Conservation (phyloP, 1,140 invertebrate species). For the Eurosta solidaginis region DNA sequence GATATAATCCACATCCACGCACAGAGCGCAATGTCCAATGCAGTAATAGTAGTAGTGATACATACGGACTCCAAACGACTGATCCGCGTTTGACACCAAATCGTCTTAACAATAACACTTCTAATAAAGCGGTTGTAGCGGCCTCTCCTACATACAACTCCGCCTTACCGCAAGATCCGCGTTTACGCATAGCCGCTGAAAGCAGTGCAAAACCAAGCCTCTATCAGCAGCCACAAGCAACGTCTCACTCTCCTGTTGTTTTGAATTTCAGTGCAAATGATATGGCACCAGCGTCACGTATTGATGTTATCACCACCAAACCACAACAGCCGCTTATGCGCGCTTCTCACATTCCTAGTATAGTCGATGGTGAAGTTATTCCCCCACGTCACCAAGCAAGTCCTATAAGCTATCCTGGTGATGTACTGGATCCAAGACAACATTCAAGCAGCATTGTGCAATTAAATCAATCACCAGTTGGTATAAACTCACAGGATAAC, state of each 20-base stretch:
- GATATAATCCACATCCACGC: slow-evolving; percentile 35
- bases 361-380: neutral
- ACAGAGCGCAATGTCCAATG: neutral
- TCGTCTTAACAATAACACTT: neutral
- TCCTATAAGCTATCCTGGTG: neutral
- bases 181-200: neutral
- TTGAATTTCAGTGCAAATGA: neutral
- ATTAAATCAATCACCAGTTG: neutral
- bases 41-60: neutral
- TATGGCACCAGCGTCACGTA: neutral
- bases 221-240: neutral
- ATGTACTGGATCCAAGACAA: neutral
- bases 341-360: neutral
- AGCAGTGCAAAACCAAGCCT: neutral
- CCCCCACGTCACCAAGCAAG: neutral
- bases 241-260: neutral
- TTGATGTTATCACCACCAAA: too few species aligned
- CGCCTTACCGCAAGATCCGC: neutral
- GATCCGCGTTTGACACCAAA: slow-evolving; percentile 8
- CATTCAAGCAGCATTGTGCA: neutral
- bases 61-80: neutral
- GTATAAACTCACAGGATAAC: neutral
- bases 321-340: neutral
- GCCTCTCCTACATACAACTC: neutral
- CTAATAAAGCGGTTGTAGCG: neutral